A percentile compares a stretch with the other conserved stretches of the same genome.
phyloP scores from a whole-genome alignment of 92 coral and sea anemone genomes.

The Zoanthus sociatus region DNA sequence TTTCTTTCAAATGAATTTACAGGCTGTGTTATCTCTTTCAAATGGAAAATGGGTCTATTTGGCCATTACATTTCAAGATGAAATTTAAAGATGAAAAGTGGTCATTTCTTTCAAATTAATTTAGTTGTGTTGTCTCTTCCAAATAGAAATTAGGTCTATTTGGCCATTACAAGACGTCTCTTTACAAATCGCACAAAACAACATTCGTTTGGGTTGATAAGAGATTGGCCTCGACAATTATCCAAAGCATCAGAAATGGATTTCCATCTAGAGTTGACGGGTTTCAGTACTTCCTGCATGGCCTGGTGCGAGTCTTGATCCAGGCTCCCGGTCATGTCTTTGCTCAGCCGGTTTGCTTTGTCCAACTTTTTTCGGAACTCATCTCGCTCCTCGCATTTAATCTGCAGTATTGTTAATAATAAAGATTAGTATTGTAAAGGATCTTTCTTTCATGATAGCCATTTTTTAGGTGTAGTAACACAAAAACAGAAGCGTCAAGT shows the following conservation, averaged over 20 bases:
- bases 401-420: conserved; percentile 37
- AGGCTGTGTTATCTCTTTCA: background rate
- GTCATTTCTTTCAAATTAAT: too few species aligned
- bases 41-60: conserved; percentile 20
- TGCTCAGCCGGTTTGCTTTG: conserved; percentile 66
- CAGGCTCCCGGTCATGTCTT: conserved; percentile 66
- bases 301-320: conserved; percentile 70
- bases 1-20: background rate
- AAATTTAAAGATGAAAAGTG: background rate
- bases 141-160: conserved; percentile 4
- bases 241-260: conserved; percentile 69
- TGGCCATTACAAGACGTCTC: conserved; percentile 55
- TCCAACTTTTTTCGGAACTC: conserved; percentile 68
- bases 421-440: background rate
- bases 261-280: conserved; percentile 80
- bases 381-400: conserved; percentile 79
- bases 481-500: too few species aligned
- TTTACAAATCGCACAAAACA: conserved; percentile 73
- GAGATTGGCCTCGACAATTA: conserved; percentile 65
- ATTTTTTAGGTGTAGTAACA: too few species aligned
- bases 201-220: conserved; percentile 75
- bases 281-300: conserved; percentile 69
- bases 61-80: background rate
- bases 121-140: background rate
- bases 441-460: too few species aligned